Conservation (phyloP, 2,888 invertebrate genomes). For the Ectemnius continuus region DNA sequence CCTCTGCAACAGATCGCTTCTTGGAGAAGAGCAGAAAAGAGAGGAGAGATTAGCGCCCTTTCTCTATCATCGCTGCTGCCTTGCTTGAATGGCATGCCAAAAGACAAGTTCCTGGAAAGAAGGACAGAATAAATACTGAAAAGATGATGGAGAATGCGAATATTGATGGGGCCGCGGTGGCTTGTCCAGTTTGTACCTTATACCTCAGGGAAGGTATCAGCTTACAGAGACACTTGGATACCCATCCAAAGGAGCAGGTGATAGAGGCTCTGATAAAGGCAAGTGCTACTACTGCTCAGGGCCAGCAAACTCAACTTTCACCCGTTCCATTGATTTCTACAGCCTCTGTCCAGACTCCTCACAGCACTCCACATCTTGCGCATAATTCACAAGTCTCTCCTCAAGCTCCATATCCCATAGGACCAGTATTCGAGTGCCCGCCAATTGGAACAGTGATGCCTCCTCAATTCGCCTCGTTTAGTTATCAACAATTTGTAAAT, state of each 20-base stretch:
- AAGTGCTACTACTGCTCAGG: slow-evolving; percentile 63
- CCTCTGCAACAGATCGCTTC: too few species aligned
- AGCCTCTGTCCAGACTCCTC: slow-evolving; percentile 40
- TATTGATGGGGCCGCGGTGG: slow-evolving; percentile 72
- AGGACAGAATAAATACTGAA: slow-evolving; percentile 22
- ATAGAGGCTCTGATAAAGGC: slow-evolving; percentile 86
- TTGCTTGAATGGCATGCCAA: too few species aligned
- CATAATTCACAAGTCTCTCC: slow-evolving; percentile 61
- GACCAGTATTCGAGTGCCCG: slow-evolving; percentile 75
- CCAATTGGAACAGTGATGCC: slow-evolving; percentile 74
- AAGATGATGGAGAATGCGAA: slow-evolving; percentile 60
- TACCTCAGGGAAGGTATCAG: slow-evolving; percentile 91
- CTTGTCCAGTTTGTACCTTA: slow-evolving; percentile 91
- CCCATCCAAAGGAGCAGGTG: slow-evolving; percentile 93
- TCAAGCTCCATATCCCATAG: slow-evolving; percentile 73
- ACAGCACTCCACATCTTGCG: slow-evolving; percentile 44
- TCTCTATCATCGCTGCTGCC: too few species aligned
- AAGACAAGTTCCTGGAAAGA: background rate
- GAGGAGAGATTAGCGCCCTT: too few species aligned
- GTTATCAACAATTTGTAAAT: slow-evolving; percentile 81
- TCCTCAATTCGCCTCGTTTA: slow-evolving; percentile 78
- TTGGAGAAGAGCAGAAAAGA: too few species aligned
- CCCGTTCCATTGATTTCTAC: slow-evolving; percentile 48
- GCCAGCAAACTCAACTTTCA: slow-evolving; percentile 47
- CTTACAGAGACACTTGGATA: slow-evolving; percentile 88